Evolutionary conservation across 2,888 invertebrate species (phyloP), one percentile per base, ranked within the genome.

Genomic region (Tetragonula carbonaria): DNA sequence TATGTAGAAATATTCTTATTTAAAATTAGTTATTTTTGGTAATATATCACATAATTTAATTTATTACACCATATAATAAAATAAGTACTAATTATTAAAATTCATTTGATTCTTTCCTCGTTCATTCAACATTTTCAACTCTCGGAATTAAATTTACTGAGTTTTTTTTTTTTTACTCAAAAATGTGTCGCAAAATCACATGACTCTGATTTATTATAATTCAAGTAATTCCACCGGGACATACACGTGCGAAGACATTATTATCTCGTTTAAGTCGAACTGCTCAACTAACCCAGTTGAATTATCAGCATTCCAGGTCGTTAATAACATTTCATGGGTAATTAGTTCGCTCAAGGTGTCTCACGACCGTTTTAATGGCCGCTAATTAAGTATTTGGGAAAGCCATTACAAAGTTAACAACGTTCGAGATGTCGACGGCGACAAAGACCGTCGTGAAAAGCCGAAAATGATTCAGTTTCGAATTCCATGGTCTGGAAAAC

Each of bases 391-490:
- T 62, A 18, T 88, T 87, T 78, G 72, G 78, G 63, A 70, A 81
- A 63, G 78, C 57, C 28, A 77, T 88, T 88, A 87, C 86, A 78
- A 86, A 86, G 84, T 84, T 84, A 66, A 57, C 59, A 85, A 83
- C 68, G 70, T 78, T 77, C 85, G 79, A 83, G 53, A 84, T 79
- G 81, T 74, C 82, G 82, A 45, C 77, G 79, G 45, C 75, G 84
- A 80, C 76, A 85, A 85, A 89, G 83, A 83, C 80, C 81, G 77
- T 45, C 63, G 74, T 55, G 80, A 78, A 85, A 87, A 89, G 89
- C 45, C 78, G 81, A 74, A 82, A 89, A 89, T 83, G 83, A 89
- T 89, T 87, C 81, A 87, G 86, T 86, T 89, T 74, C 82, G 86
- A 89, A 89, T 89, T 80, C 82, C 71, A 72, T 66, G 82, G 83